Percentiles rank a stretch among this genome's conserved stretches.
Conservation (phyloP, 2,888 invertebrate species). For the Thecocarcelia acutangulata region DNA sequence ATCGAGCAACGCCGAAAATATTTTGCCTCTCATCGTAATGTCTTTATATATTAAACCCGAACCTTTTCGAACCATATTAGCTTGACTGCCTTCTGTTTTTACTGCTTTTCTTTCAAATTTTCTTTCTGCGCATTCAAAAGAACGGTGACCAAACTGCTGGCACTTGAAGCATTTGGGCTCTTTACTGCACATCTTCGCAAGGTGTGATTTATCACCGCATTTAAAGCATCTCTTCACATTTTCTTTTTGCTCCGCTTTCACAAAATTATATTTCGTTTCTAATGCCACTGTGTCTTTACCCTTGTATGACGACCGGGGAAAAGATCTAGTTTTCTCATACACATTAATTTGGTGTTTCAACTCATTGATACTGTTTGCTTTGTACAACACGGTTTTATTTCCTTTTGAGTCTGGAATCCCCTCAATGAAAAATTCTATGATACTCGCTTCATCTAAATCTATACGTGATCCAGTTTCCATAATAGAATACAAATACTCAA, state of each 20-base stretch:
- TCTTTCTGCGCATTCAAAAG: background rate
- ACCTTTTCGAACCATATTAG: slow-evolving; percentile 2
- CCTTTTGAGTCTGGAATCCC: background rate
- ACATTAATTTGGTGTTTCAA: background rate
- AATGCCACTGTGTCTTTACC: background rate
- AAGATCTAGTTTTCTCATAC: background rate
- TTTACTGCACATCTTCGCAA: background rate
- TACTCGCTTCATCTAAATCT: slow-evolving; percentile 26
- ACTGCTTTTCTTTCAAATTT: background rate
- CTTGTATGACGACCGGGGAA: background rate
- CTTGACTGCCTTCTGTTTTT: background rate
- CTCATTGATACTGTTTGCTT: background rate
- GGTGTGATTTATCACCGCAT: background rate
- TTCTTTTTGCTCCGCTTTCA: no score
- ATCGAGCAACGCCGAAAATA: background rate
- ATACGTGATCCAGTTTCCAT: slow-evolving; percentile 52
- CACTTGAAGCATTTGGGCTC: background rate
- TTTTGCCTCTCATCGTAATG: background rate
- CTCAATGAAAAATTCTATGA: slow-evolving; percentile 21
- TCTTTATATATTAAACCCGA: background rate
- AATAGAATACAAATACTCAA: no score
- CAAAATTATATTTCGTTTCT: no score
- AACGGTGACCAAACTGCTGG: no score
- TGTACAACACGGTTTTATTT: background rate
- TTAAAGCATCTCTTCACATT: background rate